These are phyloP conservation scores for Cheilosia vulpina DNA, from an alignment of 2,888 invertebrate genomes.

Conservation along the genomic window DNA sequence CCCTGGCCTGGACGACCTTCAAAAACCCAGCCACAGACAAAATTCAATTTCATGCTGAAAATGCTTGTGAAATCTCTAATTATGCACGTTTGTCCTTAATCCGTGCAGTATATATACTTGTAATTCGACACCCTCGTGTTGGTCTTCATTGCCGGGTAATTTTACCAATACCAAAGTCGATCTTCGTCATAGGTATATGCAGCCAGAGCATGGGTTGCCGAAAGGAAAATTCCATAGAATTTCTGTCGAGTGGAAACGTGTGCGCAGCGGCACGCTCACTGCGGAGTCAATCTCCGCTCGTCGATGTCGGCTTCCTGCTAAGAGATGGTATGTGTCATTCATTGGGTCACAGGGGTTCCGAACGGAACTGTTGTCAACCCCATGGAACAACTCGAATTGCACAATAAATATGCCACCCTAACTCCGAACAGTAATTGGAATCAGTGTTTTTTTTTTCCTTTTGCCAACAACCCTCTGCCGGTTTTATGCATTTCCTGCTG, in stretches of 20 bases:
- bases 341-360: constrained; percentile 50
- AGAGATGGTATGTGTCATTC: too few species aligned
- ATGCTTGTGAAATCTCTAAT: constrained; percentile 47
- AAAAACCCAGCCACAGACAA: constrained; percentile 16
- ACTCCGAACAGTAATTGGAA: constrained; percentile 53
- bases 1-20: constrained; percentile 44
- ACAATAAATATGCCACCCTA: constrained; percentile 20
- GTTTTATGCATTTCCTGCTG: constrained; percentile 51
- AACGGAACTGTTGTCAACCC: too few species aligned
- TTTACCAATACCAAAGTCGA: constrained; percentile 47
- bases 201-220: constrained; percentile 34
- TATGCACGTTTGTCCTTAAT: constrained; percentile 58
- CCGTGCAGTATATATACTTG: constrained; percentile 32
- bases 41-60: background rate
- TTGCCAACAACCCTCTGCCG: background rate
- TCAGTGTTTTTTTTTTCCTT: constrained; percentile 26
- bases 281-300: constrained; percentile 45
- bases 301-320: constrained; percentile 23
- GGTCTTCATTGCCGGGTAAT: constrained; percentile 21
- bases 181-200: constrained; percentile 30
- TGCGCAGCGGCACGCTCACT: constrained; percentile 67
- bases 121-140: constrained; percentile 62
- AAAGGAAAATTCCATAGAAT: constrained; percentile 66
- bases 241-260: constrained; percentile 70
- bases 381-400: constrained; percentile 46